phyloP scores from a whole-genome alignment of 2,888 invertebrate genomes.

The Cheilosia pagana region DNA sequence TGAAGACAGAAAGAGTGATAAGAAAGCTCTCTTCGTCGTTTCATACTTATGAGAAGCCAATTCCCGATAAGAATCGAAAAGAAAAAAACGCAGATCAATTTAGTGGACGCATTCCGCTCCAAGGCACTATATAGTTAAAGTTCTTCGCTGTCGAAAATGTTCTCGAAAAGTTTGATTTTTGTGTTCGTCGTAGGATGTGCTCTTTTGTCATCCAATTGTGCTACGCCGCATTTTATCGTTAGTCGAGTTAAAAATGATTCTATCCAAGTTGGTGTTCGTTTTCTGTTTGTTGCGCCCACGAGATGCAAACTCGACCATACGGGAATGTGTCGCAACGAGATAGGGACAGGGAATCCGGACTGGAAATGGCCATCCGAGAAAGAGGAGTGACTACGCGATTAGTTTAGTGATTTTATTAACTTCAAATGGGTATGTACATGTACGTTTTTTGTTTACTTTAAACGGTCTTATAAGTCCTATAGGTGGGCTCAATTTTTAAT shows the following conservation, averaged over 20 bases:
- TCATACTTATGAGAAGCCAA: no score
- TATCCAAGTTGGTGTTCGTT: background rate
- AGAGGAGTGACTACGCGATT: background rate
- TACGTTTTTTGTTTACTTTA: no score
- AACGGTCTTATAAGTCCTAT: no score
- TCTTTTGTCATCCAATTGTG: background rate
- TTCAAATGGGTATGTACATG: no score
- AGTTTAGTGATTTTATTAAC: no score
- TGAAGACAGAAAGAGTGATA: no score
- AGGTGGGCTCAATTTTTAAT: no score
- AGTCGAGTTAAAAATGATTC: background rate
- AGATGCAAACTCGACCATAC: conserved; percentile 29
- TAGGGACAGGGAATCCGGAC: background rate
- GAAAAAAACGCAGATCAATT: background rate
- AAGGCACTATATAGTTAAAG: background rate
- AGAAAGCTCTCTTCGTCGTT: no score
- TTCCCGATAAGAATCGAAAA: no score
- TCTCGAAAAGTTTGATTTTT: background rate
- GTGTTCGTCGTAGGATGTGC: background rate
- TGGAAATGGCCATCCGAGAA: background rate
- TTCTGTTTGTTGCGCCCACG: background rate
- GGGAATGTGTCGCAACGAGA: conserved; percentile 1
- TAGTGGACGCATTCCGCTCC: background rate
- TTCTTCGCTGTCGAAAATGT: background rate
- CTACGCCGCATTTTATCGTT: background rate